Base-by-base conservation (phyloP, 37 sponge, comb jelly and placozoan species). In the Petrosia ficiformis region DNA sequence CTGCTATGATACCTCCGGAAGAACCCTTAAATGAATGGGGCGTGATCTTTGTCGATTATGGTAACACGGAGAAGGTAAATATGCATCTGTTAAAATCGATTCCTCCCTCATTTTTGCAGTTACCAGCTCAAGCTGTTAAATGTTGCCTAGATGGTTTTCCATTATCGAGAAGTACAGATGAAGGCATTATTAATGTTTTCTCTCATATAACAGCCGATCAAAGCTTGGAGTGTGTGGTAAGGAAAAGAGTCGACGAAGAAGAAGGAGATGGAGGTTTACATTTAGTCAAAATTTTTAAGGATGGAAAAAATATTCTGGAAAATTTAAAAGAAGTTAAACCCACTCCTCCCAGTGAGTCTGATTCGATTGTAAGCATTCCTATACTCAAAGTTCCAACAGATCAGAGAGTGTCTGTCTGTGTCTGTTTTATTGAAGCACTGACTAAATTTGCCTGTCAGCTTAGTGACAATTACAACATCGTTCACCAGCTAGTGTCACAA, bases 41-140 rank as follows among this genome's bases (percentile, higher is more conserved):
- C 0, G 90, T 93, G 4, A 22, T 28, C 2, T 93, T 88, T 85
- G 82, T 88, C 1, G 93, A 93, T 39, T 93, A 72, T 73, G 93
- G 93, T 5, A 93, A 93, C 61, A 40, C 63, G 16, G 90, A 93
- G 29, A 68, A 25, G 10, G 73, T 84, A 26, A 32, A 54, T 0
- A 6, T 60, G 0, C 57, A 57, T 26, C 36, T 68, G n/a, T 11
- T 89, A 31, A 38, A 42, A 0, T 33, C 56, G 5, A 76, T 87
- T 2, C 58, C 75, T 3, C 68, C 85, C 8, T 31, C 56, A 10
- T 80, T 92, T 39, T 59, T 87, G 21, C 8, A 35, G 4, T 34
- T 75, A 24, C 75, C 81, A 2, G 28, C 57, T 3, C 85, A 73
- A 41, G 81, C 85, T 4, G 34, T 78, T 74, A 65, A 31, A 37